Conservation (phyloP, 2,113 vertebrate genomes). For the Bubalus kerabau region DNA sequence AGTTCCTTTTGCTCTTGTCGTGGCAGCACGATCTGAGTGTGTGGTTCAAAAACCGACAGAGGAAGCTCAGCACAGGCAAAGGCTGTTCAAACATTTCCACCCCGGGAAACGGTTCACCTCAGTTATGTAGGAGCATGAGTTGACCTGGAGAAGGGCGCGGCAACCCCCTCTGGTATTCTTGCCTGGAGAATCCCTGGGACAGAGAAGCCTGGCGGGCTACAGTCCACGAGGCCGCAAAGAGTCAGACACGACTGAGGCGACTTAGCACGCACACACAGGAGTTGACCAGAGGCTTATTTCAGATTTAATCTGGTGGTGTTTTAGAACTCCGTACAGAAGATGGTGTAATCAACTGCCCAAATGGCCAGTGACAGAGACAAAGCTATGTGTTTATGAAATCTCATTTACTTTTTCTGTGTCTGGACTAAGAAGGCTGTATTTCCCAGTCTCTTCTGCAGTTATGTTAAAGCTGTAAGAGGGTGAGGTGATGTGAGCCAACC, state of each 20-base stretch:
- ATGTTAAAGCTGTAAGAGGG: not conserved
- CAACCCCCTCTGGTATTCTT: not conserved
- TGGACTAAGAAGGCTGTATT: not conserved
- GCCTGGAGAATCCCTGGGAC: not conserved
- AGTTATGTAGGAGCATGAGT: not conserved
- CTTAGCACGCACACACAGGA: fast-evolving
- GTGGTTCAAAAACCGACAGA: not conserved
- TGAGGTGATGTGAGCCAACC: not conserved
- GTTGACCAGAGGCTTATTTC: not conserved
- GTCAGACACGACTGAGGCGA: not conserved
- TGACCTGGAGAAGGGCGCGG: not conserved
- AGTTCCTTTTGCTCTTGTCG: not conserved
- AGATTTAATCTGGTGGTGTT: not conserved
- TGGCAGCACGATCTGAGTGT: not conserved
- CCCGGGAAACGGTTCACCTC: not conserved
- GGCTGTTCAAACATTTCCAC: not conserved
- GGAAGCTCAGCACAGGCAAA: not conserved
- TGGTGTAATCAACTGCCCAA: not conserved
- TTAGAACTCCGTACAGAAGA: not conserved
- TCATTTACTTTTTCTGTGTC: not conserved
- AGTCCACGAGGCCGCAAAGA: not conserved
- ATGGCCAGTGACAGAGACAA: not conserved
- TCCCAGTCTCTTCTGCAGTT: not conserved
- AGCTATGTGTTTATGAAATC: not conserved
- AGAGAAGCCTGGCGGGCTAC: not conserved